Conservation (phyloP, 2,797 vertebrate genomes). For the Oceanodroma leucorhoa region DNA sequence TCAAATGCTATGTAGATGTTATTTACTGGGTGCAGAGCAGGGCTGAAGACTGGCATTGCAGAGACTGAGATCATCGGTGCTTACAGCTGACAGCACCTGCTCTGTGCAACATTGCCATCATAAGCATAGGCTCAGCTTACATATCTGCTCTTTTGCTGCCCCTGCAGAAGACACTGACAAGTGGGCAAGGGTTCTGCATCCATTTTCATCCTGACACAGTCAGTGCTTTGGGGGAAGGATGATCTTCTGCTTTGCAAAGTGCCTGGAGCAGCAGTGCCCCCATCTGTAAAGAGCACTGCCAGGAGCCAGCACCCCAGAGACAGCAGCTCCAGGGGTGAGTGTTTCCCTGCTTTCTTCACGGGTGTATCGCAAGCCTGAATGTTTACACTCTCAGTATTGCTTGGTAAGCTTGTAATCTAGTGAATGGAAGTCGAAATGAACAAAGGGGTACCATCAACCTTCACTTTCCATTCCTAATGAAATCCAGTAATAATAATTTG, state of each 20-base stretch:
- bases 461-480: not conserved
- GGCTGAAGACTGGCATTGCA: not conserved
- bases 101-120: not conserved
- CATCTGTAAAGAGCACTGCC: not conserved
- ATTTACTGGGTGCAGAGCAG: not conserved
- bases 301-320: not conserved
- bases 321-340: not conserved
- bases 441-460: not conserved
- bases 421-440: not conserved
- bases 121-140: not conserved
- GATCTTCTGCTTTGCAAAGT: not conserved
- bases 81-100: not conserved
- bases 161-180: not conserved
- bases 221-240: not conserved
- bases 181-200: not conserved
- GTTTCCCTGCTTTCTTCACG: not conserved
- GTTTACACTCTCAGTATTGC: not conserved
- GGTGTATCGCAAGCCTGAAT: not conserved
- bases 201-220: not conserved
- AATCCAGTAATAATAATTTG: not conserved
- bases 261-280: not conserved
- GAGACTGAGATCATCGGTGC: not conserved
- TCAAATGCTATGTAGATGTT: not conserved
- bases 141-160: not conserved
- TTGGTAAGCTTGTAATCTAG: not conserved